A percentile compares a stretch with the other conserved stretches of the same genome.
phyloP scores from a whole-genome alignment of 2,113 vertebrate species.

The Zosterops pallidus region DNA sequence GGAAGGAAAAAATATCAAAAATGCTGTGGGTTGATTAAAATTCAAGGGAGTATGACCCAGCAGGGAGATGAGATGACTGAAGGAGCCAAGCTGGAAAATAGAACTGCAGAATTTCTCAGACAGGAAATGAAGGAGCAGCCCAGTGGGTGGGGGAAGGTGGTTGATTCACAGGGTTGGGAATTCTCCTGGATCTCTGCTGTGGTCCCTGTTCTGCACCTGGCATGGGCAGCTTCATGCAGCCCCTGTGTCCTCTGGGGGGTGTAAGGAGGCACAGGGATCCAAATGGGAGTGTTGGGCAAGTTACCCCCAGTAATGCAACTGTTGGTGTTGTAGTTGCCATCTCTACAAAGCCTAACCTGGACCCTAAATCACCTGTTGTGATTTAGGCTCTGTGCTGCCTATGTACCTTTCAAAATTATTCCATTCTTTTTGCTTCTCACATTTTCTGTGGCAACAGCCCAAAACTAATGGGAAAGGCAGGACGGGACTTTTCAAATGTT shows the following conservation, averaged over 20 bases:
- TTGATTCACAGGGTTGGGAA: background rate
- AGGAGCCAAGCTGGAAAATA: background rate
- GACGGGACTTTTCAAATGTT: background rate
- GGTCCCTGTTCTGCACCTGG: background rate
- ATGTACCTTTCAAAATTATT: rapidly evolving
- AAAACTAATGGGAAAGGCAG: background rate
- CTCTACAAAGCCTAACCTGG: background rate
- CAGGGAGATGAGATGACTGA: background rate
- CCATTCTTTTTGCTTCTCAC: background rate
- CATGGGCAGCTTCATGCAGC: rapidly evolving
- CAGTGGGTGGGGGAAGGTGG: background rate
- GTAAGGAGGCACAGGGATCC: too few relatives aligned
- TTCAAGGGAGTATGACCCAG: background rate
- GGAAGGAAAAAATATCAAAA: background rate
- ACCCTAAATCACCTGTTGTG: rapidly evolving
- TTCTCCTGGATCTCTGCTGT: background rate
- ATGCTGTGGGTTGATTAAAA: background rate
- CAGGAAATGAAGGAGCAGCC: background rate
- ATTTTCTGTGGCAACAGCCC: background rate
- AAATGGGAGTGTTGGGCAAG: rapidly evolving
- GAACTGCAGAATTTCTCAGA: rapidly evolving
- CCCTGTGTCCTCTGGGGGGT: rapidly evolving
- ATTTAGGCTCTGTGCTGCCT: background rate
- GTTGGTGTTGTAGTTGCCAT: background rate
- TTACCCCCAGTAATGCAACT: background rate